A percentile compares a stretch with the other conserved stretches of the same genome.
phyloP scores from a whole-genome alignment of 1,140 invertebrate genomes.

The Bombus soroeensis region DNA sequence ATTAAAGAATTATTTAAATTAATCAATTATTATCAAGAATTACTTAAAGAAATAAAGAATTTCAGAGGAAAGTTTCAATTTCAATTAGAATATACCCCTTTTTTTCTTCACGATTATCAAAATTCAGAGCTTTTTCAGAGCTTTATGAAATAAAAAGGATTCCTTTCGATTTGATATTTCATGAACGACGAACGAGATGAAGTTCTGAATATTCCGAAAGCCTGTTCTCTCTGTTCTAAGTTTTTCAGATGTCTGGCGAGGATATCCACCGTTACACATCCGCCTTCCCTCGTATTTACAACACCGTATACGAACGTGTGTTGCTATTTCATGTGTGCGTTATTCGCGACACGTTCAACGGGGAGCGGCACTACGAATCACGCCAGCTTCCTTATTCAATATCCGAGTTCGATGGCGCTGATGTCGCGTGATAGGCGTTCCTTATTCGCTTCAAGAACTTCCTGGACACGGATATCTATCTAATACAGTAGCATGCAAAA shows the following conservation, averaged over 20 bases:
- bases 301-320: neutral
- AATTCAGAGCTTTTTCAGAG: too few species aligned
- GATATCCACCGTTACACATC: neutral
- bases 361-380: neutral
- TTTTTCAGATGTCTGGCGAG: neutral
- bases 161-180: neutral
- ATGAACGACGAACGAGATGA: neutral
- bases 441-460: conserved; percentile 6
- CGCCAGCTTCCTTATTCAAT: conserved; percentile 27
- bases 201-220: neutral
- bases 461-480: neutral
- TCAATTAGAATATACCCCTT: neutral
- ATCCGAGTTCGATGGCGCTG: conserved; percentile 19
- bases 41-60: neutral
- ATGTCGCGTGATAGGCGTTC: conserved; percentile 5
- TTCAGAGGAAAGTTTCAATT: too few species aligned
- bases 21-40: too few species aligned
- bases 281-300: neutral
- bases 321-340: conserved; percentile 3
- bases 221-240: neutral
- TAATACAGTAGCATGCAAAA: neutral
- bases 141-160: neutral
- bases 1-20: too few species aligned
- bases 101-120: neutral
- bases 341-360: conserved; percentile 21